Evolutionary conservation across 2,113 vertebrate genomes (phyloP).

Genomic region (Diadophis punctatus): DNA sequence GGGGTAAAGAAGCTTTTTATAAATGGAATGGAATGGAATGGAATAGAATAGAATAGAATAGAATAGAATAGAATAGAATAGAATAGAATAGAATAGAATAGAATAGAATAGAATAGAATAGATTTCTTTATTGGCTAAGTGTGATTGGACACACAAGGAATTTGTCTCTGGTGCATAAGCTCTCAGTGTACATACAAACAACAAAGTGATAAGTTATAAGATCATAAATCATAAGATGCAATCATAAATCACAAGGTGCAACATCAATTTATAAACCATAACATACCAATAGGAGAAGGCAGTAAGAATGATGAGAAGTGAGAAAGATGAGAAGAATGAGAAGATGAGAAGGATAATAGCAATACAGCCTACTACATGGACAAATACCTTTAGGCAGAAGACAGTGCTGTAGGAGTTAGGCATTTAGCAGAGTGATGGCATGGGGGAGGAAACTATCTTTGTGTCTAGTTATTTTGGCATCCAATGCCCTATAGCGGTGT

Average conservation of each 20-base stretch:
- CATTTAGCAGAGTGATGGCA: background rate
- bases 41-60: too few species aligned
- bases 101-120: background rate
- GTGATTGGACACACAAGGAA: background rate
- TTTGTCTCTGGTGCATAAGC: background rate
- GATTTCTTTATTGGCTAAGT: background rate
- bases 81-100: too few species aligned
- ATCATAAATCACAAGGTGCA: background rate
- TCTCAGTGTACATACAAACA: background rate
- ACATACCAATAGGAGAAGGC: background rate
- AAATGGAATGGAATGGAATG: too few species aligned
- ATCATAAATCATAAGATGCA: background rate
- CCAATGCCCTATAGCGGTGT: background rate
- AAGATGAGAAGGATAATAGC: background rate
- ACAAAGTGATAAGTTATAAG: background rate
- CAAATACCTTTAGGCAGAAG: background rate
- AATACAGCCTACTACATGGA: background rate
- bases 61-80: accelerated
- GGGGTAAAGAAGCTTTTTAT: background rate
- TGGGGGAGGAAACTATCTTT: background rate
- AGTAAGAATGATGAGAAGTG: background rate
- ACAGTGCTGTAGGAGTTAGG: background rate
- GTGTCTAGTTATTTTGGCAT: background rate
- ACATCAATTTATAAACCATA: background rate
- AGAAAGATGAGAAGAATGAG: background rate